Evolutionary conservation across 1,140 invertebrate species (phyloP), one percentile per base, ranked within the genome.

Genomic region (Linepithema humile): DNA sequence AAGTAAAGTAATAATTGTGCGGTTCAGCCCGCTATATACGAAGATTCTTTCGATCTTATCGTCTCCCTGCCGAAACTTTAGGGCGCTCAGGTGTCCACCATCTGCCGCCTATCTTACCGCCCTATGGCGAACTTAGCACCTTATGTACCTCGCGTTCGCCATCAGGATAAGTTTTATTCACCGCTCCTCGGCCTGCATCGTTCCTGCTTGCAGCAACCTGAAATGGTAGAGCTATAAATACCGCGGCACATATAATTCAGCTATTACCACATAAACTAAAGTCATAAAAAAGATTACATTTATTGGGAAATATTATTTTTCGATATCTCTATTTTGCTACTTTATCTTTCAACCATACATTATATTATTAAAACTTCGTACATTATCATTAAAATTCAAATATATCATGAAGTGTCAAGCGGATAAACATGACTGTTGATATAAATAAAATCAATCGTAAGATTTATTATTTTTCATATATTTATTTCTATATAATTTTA

Each of bases 71-170:
- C 38, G 50, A 38, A 64, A 62, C 38, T 84, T 84, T 23, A 15
- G 23, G 43, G 62, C 64, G 38, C 72, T 88, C 86, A 88, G 86
- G 86, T 88, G 87, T 77, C 69, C 60, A 45, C 87, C 87, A 89
- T 89, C 87, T 89, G 87, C 87, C 57, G 86, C 45, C 62, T 57
- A 64, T 75, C n/a, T 38, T 64, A 50, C 73, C 35, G 72, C 26
- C 87, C 60, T 85, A 77, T 69, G 69, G 43, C 65, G 67, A 73
- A 82, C 45, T 64, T 80, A 32, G 64, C 75, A 80, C 75, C 65
- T 80, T 80, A 80, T 40, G 50, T 53, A 70, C 48, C 70, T n/a
- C 20, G 74, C 20, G 73, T n/a, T 55, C 74, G 15, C 23, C 75
- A 20, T 70, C 38, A 3, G 26, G 35, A 55, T n/a, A 12, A 57